phyloP scores from a whole-genome alignment of 2,888 invertebrate genomes.

The Gnatocerus cornutus region DNA sequence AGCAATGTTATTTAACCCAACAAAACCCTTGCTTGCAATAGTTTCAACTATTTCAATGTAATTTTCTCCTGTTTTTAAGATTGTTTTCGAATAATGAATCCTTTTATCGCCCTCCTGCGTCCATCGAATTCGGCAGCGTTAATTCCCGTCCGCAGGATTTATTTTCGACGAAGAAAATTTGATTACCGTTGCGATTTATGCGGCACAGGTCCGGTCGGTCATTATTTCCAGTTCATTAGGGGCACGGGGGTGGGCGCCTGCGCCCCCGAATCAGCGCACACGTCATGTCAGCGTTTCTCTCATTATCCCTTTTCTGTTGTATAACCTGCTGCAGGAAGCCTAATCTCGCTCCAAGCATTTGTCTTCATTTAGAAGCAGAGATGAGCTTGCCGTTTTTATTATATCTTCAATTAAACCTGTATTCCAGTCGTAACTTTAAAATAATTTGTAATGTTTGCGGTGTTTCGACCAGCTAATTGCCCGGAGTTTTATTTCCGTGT shows the following conservation, averaged over 20 bases:
- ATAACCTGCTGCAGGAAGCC: conserved; percentile 48
- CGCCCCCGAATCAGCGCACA: conserved; percentile 47
- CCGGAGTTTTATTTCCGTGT: conserved; percentile 36
- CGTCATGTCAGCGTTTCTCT: conserved; percentile 60
- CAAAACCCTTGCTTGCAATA: too few relatives aligned
- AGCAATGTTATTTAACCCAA: too few relatives aligned
- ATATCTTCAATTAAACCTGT: conserved; percentile 52
- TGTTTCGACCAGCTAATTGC: conserved; percentile 42
- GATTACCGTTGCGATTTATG: conserved; percentile 42
- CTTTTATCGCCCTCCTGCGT: conserved; percentile 20
- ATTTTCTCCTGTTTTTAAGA: too few relatives aligned
- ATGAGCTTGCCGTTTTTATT: conserved; percentile 53
- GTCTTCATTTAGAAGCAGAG: conserved; percentile 56
- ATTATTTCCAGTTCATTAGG: conserved; percentile 49
- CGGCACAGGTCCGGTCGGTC: conserved; percentile 42
- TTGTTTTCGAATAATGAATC: not conserved
- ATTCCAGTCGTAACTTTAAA: conserved; percentile 49
- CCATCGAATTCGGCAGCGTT: conserved; percentile 28
- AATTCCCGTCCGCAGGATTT: conserved; percentile 17
- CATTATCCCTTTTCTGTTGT: conserved; percentile 55
- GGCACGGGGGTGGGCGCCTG: conserved; percentile 5
- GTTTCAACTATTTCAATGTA: too few relatives aligned
- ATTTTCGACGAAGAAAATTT: conserved; percentile 37
- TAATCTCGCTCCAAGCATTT: conserved; percentile 55
- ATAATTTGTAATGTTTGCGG: conserved; percentile 50